Base-by-base conservation (phyloP, 2,888 invertebrate genomes). In the Meiosimyza decipiens region DNA sequence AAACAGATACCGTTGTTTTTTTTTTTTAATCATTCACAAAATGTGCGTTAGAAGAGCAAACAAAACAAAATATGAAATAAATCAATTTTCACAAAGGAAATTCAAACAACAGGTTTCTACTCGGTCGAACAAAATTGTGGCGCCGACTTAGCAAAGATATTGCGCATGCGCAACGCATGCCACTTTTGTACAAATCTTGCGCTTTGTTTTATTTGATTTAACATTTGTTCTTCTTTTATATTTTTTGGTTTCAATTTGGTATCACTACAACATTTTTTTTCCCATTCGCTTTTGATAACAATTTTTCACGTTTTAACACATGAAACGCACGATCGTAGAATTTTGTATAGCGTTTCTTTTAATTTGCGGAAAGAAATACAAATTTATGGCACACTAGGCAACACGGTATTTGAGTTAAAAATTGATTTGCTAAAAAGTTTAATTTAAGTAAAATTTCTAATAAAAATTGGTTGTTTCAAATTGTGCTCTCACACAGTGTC, bases 41-140 rank as follows among this genome's bases (percentile, higher is more conserved):
- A 22, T 22, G 22, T 22, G 18, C 3, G 22, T 22, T 22, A 18
- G 18, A 57, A 57, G 22, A 57, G 57, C 1, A 51, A 12, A 62
- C n/a, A 50, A 70, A 59, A 71, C 65, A 67, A 57, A 49, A 62
- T 63, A 60, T 51, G 60, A 55, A 54, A 6, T 51, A 49, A 55
- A 66, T 18, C 28, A 50, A 16, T 69, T 52, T 51, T 55, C 16
- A 74, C 71, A 73, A 72, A 73, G 63, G 60, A 69, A 69, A 71
- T 71, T 70, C 65, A 64, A 76, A 76, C 55, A 71, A 71, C 70
- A 66, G 67, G 66, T 62, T 52, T 22, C 76, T 22, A 22, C 22
- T 22, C 22, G 22, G 22, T 22, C 22, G 22, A 22, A 22, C 22
- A 22, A 76, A 65, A 67, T 69, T 71, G 63, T n/a, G 60, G 68